phyloP scores from a whole-genome alignment of 1,140 invertebrate genomes.

The Zaprionus capensis region DNA sequence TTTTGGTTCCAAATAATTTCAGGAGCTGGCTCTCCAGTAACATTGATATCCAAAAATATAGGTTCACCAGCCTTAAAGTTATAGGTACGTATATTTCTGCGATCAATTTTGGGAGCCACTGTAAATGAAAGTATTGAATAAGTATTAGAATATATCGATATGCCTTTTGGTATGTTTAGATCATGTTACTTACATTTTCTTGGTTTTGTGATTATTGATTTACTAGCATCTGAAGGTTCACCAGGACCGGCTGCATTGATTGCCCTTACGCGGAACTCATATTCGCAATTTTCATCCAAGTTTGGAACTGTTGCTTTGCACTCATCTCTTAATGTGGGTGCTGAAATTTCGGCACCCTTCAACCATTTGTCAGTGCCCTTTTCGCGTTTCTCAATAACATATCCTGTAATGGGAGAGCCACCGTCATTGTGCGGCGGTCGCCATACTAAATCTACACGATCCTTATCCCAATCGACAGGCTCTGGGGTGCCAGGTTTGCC shows the following conservation, averaged over 20 bases:
- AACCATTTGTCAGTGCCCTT: conserved; percentile 94
- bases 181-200: conserved; percentile 90
- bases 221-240: conserved; percentile 95
- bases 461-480: conserved; percentile 96
- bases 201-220: conserved; percentile 95
- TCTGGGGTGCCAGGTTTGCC: conserved; percentile 95
- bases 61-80: conserved; percentile 96
- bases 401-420: conserved; percentile 96
- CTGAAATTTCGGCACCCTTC: conserved; percentile 90
- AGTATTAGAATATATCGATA: no score
- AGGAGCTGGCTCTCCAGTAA: conserved; percentile 97
- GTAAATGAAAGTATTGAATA: conserved; percentile 22
- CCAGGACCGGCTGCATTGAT: conserved; percentile 97
- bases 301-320: conserved; percentile 94
- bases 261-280: conserved; percentile 98
- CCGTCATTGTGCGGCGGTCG: conserved; percentile 94
- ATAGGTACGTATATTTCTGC: conserved; percentile 93
- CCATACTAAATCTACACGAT: conserved; percentile 97
- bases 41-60: conserved; percentile 95
- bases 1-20: conserved; percentile 89
- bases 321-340: conserved; percentile 86
- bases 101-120: conserved; percentile 97
- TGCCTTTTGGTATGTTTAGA: no score
- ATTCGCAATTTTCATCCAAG: conserved; percentile 97
- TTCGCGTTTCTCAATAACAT: conserved; percentile 97